Conservation (phyloP, 2,113 vertebrate genomes). For the Notarius lentiginosus region DNA sequence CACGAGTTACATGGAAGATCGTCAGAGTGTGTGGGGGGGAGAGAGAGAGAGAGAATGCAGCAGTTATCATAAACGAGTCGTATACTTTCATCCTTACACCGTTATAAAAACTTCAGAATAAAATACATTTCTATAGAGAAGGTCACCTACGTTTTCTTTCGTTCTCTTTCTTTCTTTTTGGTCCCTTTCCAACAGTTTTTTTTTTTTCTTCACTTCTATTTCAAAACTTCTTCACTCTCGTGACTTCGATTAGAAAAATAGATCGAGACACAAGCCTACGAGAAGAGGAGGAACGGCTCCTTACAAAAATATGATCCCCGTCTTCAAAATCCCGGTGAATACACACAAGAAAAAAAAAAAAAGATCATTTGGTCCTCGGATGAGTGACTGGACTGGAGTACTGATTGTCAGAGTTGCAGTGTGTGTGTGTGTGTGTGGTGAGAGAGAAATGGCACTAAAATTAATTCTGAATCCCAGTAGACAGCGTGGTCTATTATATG, state of each 20-base stretch:
- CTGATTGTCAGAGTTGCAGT: constrained; percentile 49
- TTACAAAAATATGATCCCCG: constrained; percentile 74
- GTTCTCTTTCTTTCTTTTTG: constrained; percentile 65
- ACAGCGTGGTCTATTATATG: constrained; percentile 29
- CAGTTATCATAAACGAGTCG: constrained; percentile 60
- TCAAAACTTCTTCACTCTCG: constrained; percentile 1
- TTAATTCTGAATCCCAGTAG: constrained; percentile 36
- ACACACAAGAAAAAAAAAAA: constrained; percentile 47
- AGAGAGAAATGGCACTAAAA: constrained; percentile 60
- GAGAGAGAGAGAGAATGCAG: constrained; percentile 28
- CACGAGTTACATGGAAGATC: constrained; percentile 40
- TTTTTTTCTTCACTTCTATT: constrained; percentile 58
- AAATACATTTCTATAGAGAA: constrained; percentile 68
- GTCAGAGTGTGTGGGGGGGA: constrained; percentile 45
- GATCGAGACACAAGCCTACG: constrained; percentile 60
- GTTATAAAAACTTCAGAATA: constrained; percentile 67
- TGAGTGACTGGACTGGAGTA: constrained; percentile 12
- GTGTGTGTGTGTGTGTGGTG: constrained; percentile 27
- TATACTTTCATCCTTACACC: constrained; percentile 63
- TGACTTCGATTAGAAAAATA: constrained; percentile 76
- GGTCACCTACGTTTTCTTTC: not conserved
- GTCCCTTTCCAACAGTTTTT: constrained; percentile 67
- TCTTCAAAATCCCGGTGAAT: constrained; percentile 61
- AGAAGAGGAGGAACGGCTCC: constrained; percentile 57
- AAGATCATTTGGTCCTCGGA: constrained; percentile 52